Evolutionary conservation across 2,797 vertebrate species (phyloP).

Genomic region (Erethizon dorsatum): DNA sequence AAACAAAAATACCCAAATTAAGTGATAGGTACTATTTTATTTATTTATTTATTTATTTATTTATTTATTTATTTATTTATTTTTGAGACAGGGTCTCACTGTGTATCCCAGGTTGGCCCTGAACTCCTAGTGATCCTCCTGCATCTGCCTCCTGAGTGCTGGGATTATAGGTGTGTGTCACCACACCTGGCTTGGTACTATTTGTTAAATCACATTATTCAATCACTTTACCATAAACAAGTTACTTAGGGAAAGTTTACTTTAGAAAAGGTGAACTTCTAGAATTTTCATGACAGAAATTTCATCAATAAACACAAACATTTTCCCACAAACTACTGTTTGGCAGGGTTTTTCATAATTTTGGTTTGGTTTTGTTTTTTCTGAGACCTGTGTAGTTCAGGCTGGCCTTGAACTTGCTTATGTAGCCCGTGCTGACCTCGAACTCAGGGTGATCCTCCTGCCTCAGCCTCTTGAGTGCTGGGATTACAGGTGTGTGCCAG

Average conservation of each 20-base stretch:
- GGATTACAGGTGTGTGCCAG: neutral
- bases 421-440: neutral
- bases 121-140: neutral
- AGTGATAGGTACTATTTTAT: too few species aligned
- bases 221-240: neutral
- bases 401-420: neutral
- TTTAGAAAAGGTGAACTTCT: neutral
- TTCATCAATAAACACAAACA: neutral
- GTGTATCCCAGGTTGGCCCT: too few species aligned
- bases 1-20: neutral
- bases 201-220: neutral
- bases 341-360: neutral
- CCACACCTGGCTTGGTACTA: neutral
- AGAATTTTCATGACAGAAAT: constrained; percentile 26
- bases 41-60: too few species aligned
- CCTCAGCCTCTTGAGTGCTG: too few species aligned
- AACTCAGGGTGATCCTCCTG: neutral
- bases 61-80: too few species aligned
- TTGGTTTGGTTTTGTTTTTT: neutral
- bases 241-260: neutral
- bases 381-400: neutral
- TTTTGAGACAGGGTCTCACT: too few species aligned
- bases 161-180: neutral
- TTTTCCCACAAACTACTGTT: neutral
- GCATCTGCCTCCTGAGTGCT: neutral